Percentiles rank a stretch among this genome's conserved stretches.
Evolutionary conservation across 1,140 invertebrate species (phyloP).

Genomic region (Caenorhabditis briggsae): DNA sequence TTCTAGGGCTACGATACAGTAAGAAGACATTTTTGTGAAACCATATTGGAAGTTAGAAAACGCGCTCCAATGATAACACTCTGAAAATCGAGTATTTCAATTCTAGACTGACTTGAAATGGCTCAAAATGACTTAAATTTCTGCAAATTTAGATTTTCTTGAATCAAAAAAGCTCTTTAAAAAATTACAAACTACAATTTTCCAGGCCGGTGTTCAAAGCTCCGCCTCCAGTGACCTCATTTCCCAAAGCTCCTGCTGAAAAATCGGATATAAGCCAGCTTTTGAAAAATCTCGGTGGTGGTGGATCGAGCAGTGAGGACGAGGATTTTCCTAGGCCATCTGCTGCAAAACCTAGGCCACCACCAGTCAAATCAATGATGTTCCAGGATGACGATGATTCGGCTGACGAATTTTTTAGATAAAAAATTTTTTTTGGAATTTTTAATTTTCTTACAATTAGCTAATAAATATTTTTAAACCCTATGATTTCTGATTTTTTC

Average conservation of each 20-base stretch:
- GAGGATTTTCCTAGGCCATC: neutral
- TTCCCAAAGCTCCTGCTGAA: neutral
- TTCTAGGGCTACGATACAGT: no score
- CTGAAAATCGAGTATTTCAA: no score
- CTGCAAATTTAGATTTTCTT: no score
- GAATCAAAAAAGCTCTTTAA: no score
- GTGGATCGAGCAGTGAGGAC: neutral
- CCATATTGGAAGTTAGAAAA: no score
- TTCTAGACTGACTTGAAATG: no score
- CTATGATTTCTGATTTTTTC: no score
- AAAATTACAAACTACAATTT: neutral
- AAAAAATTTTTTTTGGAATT: neutral
- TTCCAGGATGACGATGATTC: neutral
- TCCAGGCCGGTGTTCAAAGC: neutral
- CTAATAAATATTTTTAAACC: no score
- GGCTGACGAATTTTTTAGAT: neutral
- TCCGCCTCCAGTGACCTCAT: neutral
- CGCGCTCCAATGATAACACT: no score
- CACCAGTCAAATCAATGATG: neutral
- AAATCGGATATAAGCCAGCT: neutral
- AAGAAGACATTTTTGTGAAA: no score
- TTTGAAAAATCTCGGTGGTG: neutral
- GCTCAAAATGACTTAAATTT: no score
- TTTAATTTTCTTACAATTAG: no score
- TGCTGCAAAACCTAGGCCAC: neutral